A percentile compares a stretch with the other conserved stretches of the same genome.
phyloP scores from a whole-genome alignment of 2,888 invertebrate species.

The Amaurobius ferox region DNA sequence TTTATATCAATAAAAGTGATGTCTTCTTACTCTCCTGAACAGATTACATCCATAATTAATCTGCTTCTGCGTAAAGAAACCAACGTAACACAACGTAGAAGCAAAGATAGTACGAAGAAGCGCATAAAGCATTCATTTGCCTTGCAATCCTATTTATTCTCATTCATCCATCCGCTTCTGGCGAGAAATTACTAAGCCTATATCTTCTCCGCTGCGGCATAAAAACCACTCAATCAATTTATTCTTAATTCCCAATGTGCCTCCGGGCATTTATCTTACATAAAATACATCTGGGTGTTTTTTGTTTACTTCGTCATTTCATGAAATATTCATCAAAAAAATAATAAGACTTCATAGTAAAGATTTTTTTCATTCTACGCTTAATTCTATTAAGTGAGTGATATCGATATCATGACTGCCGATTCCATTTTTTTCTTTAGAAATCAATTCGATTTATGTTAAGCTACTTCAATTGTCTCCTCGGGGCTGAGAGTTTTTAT shows the following conservation, averaged over 20 bases:
- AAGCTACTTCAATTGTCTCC: no score
- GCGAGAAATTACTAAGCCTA: not conserved
- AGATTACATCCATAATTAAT: no score
- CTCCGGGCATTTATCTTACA: not conserved
- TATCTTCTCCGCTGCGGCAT: not conserved
- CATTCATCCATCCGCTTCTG: not conserved
- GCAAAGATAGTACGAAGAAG: no score
- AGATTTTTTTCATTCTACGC: not conserved
- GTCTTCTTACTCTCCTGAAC: no score
- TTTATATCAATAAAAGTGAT: no score
- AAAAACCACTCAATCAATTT: slow-evolving; percentile 2
- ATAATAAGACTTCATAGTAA: not conserved
- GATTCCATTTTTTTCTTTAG: not conserved
- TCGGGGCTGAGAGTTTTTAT: no score
- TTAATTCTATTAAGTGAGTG: not conserved
- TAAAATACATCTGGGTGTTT: not conserved
- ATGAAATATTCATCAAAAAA: not conserved
- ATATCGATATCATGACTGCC: not conserved
- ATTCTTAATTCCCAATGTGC: not conserved
- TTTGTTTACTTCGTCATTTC: not conserved
- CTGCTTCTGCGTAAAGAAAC: no score
- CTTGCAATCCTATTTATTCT: not conserved
- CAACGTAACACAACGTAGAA: no score
- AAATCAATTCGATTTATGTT: not conserved
- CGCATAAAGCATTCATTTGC: not conserved